Conservation (phyloP, 2,113 vertebrate genomes). For the Ammodytes dubius region DNA sequence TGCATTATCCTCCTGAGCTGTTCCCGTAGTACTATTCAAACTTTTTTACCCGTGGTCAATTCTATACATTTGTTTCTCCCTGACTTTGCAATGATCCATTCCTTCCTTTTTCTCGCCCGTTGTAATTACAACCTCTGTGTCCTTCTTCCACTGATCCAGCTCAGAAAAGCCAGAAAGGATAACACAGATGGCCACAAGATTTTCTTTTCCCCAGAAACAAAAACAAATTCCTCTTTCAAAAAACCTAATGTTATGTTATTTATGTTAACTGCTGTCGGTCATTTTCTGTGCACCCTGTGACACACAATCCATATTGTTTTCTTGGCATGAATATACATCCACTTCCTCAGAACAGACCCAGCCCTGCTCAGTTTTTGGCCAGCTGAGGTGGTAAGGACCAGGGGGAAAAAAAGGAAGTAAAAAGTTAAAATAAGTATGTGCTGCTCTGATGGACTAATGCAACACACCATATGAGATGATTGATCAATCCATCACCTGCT, state of each 20-base stretch:
- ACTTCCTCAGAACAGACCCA: not conserved
- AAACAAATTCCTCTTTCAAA: not conserved
- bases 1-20: not conserved
- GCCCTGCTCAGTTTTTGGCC: not conserved
- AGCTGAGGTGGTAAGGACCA: not conserved
- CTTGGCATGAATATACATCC: not conserved
- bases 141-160: constrained; percentile 16
- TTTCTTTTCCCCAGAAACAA: constrained; percentile 8
- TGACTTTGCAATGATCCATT: not conserved
- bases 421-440: not conserved
- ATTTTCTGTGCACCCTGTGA: not conserved
- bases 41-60: not conserved
- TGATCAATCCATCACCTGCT: not conserved
- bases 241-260: constrained; percentile 1
- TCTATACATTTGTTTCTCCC: not conserved
- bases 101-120: not conserved
- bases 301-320: not conserved
- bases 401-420: too few relatives aligned
- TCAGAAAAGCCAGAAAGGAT: constrained; percentile 8
- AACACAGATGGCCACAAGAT: constrained; percentile 7
- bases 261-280: not conserved
- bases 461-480: not conserved
- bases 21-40: not conserved
- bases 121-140: constrained; percentile 38
- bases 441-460: not conserved